Conservation (phyloP, 2,888 invertebrate species). For the Biston betularia region DNA sequence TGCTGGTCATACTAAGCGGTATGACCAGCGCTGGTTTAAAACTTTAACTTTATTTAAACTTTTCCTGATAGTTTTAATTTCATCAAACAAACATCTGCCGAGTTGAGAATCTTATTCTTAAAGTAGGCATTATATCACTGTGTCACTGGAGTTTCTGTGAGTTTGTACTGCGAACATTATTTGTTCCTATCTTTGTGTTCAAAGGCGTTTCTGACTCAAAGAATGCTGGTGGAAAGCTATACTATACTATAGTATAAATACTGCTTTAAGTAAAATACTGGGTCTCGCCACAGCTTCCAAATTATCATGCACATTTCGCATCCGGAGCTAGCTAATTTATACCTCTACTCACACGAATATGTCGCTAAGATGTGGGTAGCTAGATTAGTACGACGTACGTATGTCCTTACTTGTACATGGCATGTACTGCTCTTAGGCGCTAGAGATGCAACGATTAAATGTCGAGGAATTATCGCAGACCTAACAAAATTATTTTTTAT, state of each 20-base stretch:
- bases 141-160: too few species aligned
- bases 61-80: too few species aligned
- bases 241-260: too few species aligned
- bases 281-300: not conserved
- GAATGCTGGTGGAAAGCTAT: too few species aligned
- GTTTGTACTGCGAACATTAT: too few species aligned
- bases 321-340: not conserved
- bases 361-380: slow-evolving; percentile 12
- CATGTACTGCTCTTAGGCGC: slow-evolving; percentile 1
- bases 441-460: slow-evolving; percentile 6
- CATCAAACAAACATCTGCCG: too few species aligned
- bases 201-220: too few species aligned
- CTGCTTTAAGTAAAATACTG: not conserved
- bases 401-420: slow-evolving; percentile 6
- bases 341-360: slow-evolving; percentile 1
- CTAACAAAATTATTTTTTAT: too few species aligned
- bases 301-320: not conserved
- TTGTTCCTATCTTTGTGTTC: too few species aligned
- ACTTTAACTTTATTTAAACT: too few species aligned
- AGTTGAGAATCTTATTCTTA: not conserved
- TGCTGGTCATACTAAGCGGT: too few species aligned
- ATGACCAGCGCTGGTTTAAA: too few species aligned
- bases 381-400: slow-evolving; percentile 9
- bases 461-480: not conserved
- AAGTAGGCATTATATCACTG: not conserved